A percentile compares a stretch with the other conserved stretches of the same genome.
These are phyloP conservation scores for Molothrus aeneus DNA, from an alignment of 2,797 vertebrate species.

Conservation along the genomic window DNA sequence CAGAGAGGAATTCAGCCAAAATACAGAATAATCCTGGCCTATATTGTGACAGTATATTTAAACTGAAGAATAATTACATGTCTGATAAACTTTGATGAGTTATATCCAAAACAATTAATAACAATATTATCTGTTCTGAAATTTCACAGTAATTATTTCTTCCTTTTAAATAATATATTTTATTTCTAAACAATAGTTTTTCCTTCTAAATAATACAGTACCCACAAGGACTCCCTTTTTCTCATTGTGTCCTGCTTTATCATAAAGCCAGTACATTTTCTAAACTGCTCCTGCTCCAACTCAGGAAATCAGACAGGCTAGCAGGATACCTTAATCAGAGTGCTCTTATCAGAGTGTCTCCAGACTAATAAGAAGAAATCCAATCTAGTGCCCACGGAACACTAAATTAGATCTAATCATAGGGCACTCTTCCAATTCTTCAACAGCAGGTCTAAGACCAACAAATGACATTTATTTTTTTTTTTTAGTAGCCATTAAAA, in stretches of 20 bases:
- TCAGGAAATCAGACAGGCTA: constrained; percentile 64
- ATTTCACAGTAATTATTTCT: not conserved
- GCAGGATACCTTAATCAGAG: constrained; percentile 67
- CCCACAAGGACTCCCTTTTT: not conserved
- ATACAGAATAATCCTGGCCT: not conserved
- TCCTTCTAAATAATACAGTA: not conserved
- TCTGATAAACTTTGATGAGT: not conserved
- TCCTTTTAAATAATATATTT: not conserved
- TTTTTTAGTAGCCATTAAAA: constrained; percentile 13
- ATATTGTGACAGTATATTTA: not conserved
- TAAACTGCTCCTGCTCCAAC: not conserved
- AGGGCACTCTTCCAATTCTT: constrained; percentile 58
- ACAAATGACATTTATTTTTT: not conserved
- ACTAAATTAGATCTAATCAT: constrained; percentile 71
- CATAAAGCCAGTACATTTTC: not conserved
- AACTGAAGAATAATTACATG: not conserved
- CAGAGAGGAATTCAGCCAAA: not conserved
- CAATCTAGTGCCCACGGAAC: constrained; percentile 64
- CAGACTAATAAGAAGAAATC: constrained; percentile 75
- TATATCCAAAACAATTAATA: not conserved
- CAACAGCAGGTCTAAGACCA: constrained; percentile 62
- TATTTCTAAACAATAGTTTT: not conserved
- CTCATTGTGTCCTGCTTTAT: not conserved
- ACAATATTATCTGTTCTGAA: not conserved
- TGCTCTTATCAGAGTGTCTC: constrained; percentile 69